Percentiles rank a stretch among this genome's conserved stretches.
Conservation (phyloP, 2,797 vertebrate species). For the Ibycter americanus region DNA sequence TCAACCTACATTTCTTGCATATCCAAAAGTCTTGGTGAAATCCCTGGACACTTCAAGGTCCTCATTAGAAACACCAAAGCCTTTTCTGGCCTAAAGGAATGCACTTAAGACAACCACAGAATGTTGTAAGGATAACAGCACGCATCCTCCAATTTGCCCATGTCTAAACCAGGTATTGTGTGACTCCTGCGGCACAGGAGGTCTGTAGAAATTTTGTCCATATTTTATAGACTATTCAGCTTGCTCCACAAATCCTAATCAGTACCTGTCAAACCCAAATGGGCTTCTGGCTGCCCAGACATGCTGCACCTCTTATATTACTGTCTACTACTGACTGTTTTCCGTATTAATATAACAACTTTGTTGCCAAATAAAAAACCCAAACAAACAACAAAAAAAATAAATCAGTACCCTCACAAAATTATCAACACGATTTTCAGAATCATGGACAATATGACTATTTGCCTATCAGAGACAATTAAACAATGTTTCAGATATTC, state of each 20-base stretch:
- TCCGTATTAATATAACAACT: not conserved
- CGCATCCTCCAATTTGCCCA: fast-evolving
- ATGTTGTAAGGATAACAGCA: fast-evolving
- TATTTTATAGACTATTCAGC: not conserved
- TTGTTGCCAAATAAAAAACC: not conserved
- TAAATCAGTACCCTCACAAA: not conserved
- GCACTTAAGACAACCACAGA: not conserved
- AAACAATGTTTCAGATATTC: not conserved
- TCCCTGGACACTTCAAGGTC: not conserved
- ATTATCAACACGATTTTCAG: not conserved
- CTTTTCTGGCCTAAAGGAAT: not conserved
- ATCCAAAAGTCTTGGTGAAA: not conserved
- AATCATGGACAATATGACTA: not conserved
- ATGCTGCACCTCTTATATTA: not conserved
- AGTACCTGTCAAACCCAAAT: not conserved
- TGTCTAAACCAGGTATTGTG: not conserved
- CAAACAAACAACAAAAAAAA: not conserved
- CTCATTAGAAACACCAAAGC: not conserved
- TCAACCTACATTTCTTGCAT: not conserved
- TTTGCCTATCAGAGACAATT: not conserved
- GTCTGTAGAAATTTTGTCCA: not conserved
- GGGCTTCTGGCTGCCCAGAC: not conserved
- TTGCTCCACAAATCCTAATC: not conserved
- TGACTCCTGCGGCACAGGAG: not conserved
- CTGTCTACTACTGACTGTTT: not conserved